Conservation (phyloP, 2,113 vertebrate genomes). For the Macquaria ambigua region DNA sequence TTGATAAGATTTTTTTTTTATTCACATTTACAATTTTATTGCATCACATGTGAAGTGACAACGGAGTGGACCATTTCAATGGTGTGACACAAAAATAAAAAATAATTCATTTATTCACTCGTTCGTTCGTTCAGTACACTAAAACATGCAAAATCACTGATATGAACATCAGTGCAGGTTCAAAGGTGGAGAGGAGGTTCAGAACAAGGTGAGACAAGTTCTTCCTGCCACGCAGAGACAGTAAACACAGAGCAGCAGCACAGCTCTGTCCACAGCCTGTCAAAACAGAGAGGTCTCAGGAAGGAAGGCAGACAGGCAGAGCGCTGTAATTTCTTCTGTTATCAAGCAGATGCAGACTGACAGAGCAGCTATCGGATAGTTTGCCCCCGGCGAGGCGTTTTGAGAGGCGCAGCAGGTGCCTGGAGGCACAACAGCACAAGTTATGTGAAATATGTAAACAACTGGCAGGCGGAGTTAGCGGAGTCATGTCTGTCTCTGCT, state of each 20-base stretch:
- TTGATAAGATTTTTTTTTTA: not conserved
- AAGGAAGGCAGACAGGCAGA: slow-evolving; percentile 1
- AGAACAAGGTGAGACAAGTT: slow-evolving; percentile 43
- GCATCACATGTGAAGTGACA: not conserved
- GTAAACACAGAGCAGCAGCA: slow-evolving; percentile 14
- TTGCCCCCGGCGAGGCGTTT: slow-evolving; percentile 20
- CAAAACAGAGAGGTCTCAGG: slow-evolving; percentile 28
- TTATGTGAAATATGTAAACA: slow-evolving; percentile 78
- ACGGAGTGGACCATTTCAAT: not conserved
- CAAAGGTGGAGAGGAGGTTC: slow-evolving; percentile 20
- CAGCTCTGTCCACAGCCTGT: slow-evolving; percentile 52
- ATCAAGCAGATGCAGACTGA: slow-evolving; percentile 31
- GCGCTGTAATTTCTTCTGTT: slow-evolving; percentile 30
- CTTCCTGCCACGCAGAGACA: not conserved
- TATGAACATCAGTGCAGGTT: not conserved
- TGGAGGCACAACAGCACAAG: slow-evolving; percentile 38
- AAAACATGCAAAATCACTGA: not conserved
- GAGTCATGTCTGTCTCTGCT: slow-evolving; percentile 32
- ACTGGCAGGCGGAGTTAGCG: slow-evolving; percentile 17
- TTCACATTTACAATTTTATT: not conserved
- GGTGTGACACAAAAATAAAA: not conserved
- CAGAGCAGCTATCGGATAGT: slow-evolving; percentile 26
- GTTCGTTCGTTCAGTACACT: not conserved
- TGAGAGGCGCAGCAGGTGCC: slow-evolving; percentile 38
- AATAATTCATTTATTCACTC: not conserved